Evolutionary conservation across 2,113 vertebrate genomes (phyloP).

Genomic region (Petromus typicus): DNA sequence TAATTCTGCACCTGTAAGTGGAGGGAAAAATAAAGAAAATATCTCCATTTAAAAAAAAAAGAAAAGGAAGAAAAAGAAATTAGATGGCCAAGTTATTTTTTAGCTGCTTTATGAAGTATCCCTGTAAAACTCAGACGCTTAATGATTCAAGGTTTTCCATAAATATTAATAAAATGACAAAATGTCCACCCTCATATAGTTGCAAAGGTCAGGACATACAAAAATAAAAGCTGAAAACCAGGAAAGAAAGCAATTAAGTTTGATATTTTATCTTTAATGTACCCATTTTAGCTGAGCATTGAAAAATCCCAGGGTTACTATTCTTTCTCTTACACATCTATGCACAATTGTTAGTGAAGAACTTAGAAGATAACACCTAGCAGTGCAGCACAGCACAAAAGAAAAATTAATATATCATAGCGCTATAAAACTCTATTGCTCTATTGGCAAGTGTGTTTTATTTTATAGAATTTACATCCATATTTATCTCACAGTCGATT

Average conservation of each 20-base stretch:
- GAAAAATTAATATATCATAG: conserved; percentile 14
- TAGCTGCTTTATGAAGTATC: conserved; percentile 74
- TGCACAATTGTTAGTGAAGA: neutral
- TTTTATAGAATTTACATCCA: neutral
- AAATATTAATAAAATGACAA: conserved; percentile 71
- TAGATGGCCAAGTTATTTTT: conserved; percentile 82
- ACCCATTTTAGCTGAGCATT: neutral
- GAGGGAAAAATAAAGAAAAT: conserved; percentile 87
- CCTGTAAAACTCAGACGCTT: conserved; percentile 63
- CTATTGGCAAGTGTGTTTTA: neutral
- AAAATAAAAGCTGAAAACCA: conserved; percentile 64
- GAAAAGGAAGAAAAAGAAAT: conserved; percentile 81
- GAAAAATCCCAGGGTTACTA: accelerated
- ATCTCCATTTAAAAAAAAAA: conserved; percentile 81
- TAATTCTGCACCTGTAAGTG: conserved; percentile 94
- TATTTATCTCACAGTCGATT: neutral
- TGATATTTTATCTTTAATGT: neutral
- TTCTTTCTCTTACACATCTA: neutral
- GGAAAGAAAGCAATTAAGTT: conserved; percentile 41
- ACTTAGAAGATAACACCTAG: neutral
- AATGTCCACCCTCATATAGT: neutral
- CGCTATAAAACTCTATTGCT: neutral
- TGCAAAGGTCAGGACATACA: neutral
- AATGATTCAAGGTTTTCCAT: conserved; percentile 73
- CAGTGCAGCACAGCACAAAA: conserved; percentile 30